A percentile compares a stretch with the other conserved stretches of the same genome.
These are phyloP conservation scores for Synchiropus splendidus DNA, from an alignment of 2,113 vertebrate genomes.

Conservation along the genomic window DNA sequence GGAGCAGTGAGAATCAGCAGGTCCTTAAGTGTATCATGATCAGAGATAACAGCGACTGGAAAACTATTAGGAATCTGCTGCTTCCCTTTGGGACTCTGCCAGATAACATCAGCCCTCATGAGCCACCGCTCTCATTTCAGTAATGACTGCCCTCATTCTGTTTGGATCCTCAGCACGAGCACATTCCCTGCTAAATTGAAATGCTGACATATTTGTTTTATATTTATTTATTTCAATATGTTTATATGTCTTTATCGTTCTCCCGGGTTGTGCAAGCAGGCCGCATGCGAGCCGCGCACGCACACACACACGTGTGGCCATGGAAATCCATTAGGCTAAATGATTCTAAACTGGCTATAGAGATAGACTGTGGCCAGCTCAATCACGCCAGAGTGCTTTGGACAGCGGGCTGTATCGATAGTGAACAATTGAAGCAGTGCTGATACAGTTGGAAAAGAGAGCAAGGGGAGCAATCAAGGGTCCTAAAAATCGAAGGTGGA, in stretches of 20 bases:
- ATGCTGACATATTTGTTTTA: conserved; percentile 10
- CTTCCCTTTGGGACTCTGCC: conserved; percentile 23
- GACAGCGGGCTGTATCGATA: conserved; percentile 10
- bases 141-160: conserved; percentile 34
- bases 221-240: not conserved
- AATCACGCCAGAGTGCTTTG: conserved; percentile 13
- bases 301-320: conserved; percentile 12
- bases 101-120: conserved; percentile 56
- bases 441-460: conserved; percentile 19
- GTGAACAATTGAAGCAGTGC: conserved; percentile 7
- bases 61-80: conserved; percentile 28
- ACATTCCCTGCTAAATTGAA: conserved; percentile 15
- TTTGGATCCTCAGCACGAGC: conserved; percentile 2
- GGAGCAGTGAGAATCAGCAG: conserved; percentile 13
- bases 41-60: conserved; percentile 35
- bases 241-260: not conserved
- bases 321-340: conserved; percentile 25
- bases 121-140: conserved; percentile 34
- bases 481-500: conserved; percentile 4
- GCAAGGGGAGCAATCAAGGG: conserved; percentile 8
- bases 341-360: conserved; percentile 16
- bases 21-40: conserved; percentile 35
- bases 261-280: conserved; percentile 5
- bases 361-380: conserved; percentile 15
- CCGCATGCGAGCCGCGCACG: not conserved